Percentiles rank a stretch among this genome's conserved stretches.
Evolutionary conservation across 1,140 invertebrate species (phyloP).

Genomic region (Neocloeon triangulifer): DNA sequence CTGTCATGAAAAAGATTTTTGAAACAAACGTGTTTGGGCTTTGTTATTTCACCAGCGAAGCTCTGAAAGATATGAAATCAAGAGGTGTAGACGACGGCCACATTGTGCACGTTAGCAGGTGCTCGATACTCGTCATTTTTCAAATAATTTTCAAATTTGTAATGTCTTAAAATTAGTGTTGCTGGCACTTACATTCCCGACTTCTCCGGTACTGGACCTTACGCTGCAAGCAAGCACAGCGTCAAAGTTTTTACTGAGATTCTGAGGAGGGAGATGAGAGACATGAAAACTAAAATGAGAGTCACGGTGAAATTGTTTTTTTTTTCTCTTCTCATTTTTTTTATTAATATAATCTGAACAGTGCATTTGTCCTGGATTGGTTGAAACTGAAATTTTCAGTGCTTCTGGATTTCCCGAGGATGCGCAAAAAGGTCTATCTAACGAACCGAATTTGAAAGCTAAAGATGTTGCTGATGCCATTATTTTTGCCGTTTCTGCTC

Average conservation of each 20-base stretch:
- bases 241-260: constrained; percentile 30
- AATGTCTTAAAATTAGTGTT: too few species aligned
- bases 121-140: too few species aligned
- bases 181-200: constrained; percentile 16
- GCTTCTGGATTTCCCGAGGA: too few species aligned
- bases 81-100: constrained; percentile 22
- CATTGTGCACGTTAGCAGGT: constrained; percentile 13
- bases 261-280: constrained; percentile 27
- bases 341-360: too few species aligned
- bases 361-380: too few species aligned
- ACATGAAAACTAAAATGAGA: constrained; percentile 23
- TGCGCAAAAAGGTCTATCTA: too few species aligned
- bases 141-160: too few species aligned
- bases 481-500: too few species aligned
- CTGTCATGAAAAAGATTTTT: background rate
- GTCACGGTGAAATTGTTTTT: constrained; percentile 19
- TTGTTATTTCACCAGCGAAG: background rate
- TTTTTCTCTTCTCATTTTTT: too few species aligned
- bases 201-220: constrained; percentile 16
- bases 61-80: constrained; percentile 17
- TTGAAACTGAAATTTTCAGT: too few species aligned
- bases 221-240: constrained; percentile 31
- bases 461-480: too few species aligned
- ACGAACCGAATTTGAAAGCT: too few species aligned
- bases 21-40: constrained; percentile 2